phyloP scores from a whole-genome alignment of 2,797 vertebrate genomes.

The Lepus townsendii region DNA sequence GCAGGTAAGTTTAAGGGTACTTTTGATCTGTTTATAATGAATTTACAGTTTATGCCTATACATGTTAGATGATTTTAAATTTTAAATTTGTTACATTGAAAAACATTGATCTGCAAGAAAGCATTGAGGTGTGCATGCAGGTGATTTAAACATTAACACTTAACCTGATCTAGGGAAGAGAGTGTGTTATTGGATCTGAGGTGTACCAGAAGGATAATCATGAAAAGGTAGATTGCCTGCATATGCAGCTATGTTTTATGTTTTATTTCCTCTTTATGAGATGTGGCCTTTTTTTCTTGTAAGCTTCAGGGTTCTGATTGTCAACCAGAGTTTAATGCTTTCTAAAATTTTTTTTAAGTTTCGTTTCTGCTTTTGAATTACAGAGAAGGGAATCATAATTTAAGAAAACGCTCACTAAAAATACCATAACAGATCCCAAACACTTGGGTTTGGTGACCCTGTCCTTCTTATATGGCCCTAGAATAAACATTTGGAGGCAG shows the following conservation, averaged over 20 bases:
- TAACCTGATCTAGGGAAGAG: conserved; percentile 72
- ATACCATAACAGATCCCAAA: conserved; percentile 61
- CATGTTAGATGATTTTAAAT: conserved; percentile 76
- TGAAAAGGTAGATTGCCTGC: conserved; percentile 71
- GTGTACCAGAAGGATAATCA: conserved; percentile 50
- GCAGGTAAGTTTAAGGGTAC: conserved; percentile 82
- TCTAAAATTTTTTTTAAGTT: conserved; percentile 73
- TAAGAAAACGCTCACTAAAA: conserved; percentile 76
- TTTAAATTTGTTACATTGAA: conserved; percentile 77
- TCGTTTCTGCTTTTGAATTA: conserved; percentile 77
- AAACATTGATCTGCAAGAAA: conserved; percentile 73
- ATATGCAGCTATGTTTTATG: conserved; percentile 71
- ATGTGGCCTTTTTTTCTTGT: conserved; percentile 77
- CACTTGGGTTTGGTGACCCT: conserved; percentile 69
- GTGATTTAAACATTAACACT: conserved; percentile 78
- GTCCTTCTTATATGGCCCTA: conserved; percentile 55
- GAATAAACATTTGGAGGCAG: conserved; percentile 72
- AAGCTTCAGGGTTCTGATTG: conserved; percentile 79
- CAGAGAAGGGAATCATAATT: conserved; percentile 78
- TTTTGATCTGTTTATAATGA: conserved; percentile 75
- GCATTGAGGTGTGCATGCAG: conserved; percentile 76
- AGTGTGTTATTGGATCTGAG: conserved; percentile 66
- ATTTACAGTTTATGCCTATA: conserved; percentile 69
- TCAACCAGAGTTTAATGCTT: conserved; percentile 76
- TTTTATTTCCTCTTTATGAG: conserved; percentile 65